Conservation (phyloP, 2,113 vertebrate genomes). For the Onychorhynchus coronatus region DNA sequence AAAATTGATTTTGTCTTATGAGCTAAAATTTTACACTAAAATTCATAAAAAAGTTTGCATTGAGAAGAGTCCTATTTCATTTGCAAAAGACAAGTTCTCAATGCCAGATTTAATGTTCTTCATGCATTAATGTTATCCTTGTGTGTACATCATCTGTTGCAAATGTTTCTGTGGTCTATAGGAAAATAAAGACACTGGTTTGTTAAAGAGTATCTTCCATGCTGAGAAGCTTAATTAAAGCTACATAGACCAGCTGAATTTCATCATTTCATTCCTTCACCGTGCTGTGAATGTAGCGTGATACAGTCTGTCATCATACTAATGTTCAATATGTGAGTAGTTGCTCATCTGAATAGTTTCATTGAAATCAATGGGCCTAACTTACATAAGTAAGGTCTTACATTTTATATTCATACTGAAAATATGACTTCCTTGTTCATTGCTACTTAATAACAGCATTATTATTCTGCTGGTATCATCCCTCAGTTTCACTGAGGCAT, state of each 20-base stretch:
- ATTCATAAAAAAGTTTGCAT: neutral
- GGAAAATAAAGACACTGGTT: accelerated
- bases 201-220: neutral
- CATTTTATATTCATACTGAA: conserved; percentile 34
- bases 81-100: neutral
- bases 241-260: neutral
- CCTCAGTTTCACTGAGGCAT: conserved; percentile 9
- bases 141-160: neutral
- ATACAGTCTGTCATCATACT: neutral
- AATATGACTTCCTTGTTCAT: conserved; percentile 11
- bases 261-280: neutral
- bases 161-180: neutral
- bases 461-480: conserved; percentile 32
- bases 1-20: neutral
- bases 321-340: neutral
- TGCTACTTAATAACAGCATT: conserved; percentile 22
- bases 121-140: neutral
- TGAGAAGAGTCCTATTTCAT: neutral
- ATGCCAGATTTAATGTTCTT: neutral
- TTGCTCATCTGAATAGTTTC: neutral
- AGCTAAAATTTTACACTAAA: neutral
- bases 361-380: neutral
- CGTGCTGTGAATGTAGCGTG: neutral
- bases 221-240: neutral
- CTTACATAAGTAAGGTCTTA: neutral